Evolutionary conservation across 2,113 vertebrate species (phyloP).

Genomic region (Indicator indicator): DNA sequence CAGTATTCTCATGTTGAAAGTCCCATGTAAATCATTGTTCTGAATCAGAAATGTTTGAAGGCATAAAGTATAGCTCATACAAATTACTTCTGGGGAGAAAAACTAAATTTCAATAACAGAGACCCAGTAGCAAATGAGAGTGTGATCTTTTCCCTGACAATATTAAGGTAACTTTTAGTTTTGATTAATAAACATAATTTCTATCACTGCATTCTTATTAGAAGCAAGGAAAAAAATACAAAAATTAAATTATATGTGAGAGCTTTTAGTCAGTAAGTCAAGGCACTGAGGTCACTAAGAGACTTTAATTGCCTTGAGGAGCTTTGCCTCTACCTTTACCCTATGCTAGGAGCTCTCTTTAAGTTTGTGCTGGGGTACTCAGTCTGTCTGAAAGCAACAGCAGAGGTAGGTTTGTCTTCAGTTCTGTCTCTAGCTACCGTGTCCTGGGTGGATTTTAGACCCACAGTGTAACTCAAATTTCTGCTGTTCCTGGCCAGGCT

Average conservation of each 20-base stretch:
- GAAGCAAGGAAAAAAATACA: background rate
- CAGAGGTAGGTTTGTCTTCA: accelerated
- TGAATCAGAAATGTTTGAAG: background rate
- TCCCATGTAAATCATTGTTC: background rate
- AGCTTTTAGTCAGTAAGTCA: background rate
- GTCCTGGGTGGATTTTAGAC: background rate
- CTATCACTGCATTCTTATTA: background rate
- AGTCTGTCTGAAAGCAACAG: accelerated
- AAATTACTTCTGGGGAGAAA: background rate
- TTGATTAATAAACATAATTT: background rate
- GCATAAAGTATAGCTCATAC: background rate
- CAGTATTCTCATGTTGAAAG: background rate
- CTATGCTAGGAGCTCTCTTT: background rate
- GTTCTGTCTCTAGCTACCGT: accelerated
- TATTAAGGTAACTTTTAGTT: background rate
- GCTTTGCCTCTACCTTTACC: background rate
- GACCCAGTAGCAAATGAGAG: background rate
- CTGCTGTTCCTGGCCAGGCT: background rate
- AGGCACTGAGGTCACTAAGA: background rate
- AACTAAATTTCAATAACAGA: background rate
- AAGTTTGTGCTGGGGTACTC: no score
- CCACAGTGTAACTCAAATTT: accelerated
- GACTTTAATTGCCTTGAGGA: background rate
- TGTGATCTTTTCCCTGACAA: background rate
- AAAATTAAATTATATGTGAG: background rate